Percentiles rank a stretch among this genome's conserved stretches.
Evolutionary conservation across 2,113 vertebrate species (phyloP).

Genomic region (Campylomormyrus numenius): DNA sequence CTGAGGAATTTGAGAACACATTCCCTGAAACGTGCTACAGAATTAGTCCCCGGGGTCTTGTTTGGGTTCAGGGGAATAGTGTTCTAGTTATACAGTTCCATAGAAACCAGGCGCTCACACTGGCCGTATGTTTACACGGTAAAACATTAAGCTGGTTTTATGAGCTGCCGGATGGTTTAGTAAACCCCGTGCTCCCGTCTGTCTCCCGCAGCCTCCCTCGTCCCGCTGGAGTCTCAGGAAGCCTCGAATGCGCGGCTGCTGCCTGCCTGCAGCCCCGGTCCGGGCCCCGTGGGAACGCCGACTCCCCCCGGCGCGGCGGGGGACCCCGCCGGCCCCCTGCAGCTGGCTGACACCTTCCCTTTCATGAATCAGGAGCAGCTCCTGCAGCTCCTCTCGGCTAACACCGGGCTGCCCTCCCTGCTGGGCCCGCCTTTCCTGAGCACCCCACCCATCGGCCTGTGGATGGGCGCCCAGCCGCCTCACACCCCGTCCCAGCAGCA

Average conservation of each 20-base stretch:
- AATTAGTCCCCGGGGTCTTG: neutral
- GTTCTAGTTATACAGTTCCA: neutral
- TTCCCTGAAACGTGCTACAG: neutral
- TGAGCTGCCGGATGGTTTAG: neutral
- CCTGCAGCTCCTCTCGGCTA: conserved; percentile 65
- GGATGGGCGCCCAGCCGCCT: conserved; percentile 29
- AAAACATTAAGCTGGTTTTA: neutral
- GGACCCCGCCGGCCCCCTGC: conserved; percentile 45
- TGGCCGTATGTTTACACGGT: neutral
- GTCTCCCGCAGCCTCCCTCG: conserved; percentile 26
- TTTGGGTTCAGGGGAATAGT: neutral
- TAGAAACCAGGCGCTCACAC: neutral
- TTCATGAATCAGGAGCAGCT: conserved; percentile 70
- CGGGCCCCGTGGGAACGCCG: conserved; percentile 1
- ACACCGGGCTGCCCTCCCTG: conserved; percentile 46
- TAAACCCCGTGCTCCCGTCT: neutral
- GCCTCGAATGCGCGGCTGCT: conserved; percentile 30
- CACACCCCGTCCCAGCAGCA: neutral
- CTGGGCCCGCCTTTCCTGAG: conserved; percentile 50
- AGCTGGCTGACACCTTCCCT: conserved; percentile 70
- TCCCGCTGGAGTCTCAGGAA: conserved; percentile 25
- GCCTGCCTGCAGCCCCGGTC: conserved; percentile 25
- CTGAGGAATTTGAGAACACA: neutral
- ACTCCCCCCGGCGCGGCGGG: conserved; percentile 44
- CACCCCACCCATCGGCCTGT: conserved; percentile 56